Base-by-base conservation (phyloP, 2,888 invertebrate genomes). In the Chloromyia formosa region DNA sequence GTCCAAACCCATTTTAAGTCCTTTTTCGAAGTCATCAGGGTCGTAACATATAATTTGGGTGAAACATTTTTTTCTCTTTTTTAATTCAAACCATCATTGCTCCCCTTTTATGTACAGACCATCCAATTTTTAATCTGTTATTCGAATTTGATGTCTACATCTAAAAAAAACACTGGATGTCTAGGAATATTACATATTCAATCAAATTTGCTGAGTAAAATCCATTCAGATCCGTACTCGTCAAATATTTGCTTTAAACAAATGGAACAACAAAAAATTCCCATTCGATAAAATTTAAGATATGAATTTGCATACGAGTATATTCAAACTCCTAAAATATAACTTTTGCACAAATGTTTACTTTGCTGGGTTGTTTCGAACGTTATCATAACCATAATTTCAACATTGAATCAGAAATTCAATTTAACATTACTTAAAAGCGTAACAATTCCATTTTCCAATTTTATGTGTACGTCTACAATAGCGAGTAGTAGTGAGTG, bases 381-480 rank as follows among this genome's bases (percentile, higher is more conserved):
- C 62, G 62, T 27, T 35, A 4, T 35, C 27, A 35, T 35, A 35
- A 62, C 27, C 66, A 66, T 23, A 62, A 66, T 49, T 27, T 66
- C 66, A 35, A 66, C 66, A 49, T 22, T 49, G 49, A 66, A 66
- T 66, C 66, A 66, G 22, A 66, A 66, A 66, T 66, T 66, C 49
- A 66, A 66, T 66, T 66, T 49, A 45, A 66, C 45, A 66, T 66
- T 49, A 45, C 35, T 49, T 49, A 45, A 35, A 49, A 20, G 49
- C 49, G 23, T 66, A 66, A 66, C 66, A 66, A 66, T 66, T 66
- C 66, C 45, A 66, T 66, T 66, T 66, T 45, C 49, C 49, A 45
- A 66, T 66, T 66, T 49, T n/a, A 66, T 62, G n/a, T 40, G 35
- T 16, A 27, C 16, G n/a, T n/a, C 64, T 14, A 23, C 45, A 35